Evolutionary conservation across 2,113 vertebrate genomes (phyloP), one percentile per base, ranked within the genome.

Genomic region (Caretta caretta): DNA sequence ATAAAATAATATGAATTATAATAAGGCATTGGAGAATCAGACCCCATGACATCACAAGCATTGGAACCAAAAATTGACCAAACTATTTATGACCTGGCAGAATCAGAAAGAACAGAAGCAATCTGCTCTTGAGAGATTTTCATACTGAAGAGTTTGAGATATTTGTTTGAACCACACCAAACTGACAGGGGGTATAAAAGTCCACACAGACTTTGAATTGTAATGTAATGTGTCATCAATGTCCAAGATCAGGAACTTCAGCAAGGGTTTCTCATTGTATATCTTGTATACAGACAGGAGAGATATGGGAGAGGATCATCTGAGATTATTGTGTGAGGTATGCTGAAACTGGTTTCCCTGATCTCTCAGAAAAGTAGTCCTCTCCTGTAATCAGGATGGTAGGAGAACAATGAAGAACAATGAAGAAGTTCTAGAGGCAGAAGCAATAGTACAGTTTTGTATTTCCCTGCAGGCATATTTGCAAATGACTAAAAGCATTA

Each of bases 211-310:
- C 42, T 84, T 84, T 87, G 7, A 42, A 54, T 69, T 38, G 3
- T 88, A 89, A 79, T 53, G 2, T 56, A 27, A 62, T 20, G 1
- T 5, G 46, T 35, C 76, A 1, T 11, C n/a, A n/a, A 53, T 4
- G 5, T 81, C 4, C 20, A 56, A 88, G 84, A 8, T 20, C 46
- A 87, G 31, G 76, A 81, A 20, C 46, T 85, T 86, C 20, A 72
- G n/a, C 10, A 20, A 72, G n/a, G 5, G 19, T 72, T 72, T 38
- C 20, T 72, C n/a, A n/a, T 79, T 25, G 3, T 65, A 0, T 4
- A 27, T 57, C 0, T 87, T 17, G 35, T 56, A 59, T 25, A 35
- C 48, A 49, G 90, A 84, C 0, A 79, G 5, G 6, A 57, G 49
- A 49, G 49, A 54, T 87, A 5, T 35, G 5, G 29, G 10, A 91